Conservation (phyloP, 2,888 invertebrate genomes). For the Onchidella celtica region DNA sequence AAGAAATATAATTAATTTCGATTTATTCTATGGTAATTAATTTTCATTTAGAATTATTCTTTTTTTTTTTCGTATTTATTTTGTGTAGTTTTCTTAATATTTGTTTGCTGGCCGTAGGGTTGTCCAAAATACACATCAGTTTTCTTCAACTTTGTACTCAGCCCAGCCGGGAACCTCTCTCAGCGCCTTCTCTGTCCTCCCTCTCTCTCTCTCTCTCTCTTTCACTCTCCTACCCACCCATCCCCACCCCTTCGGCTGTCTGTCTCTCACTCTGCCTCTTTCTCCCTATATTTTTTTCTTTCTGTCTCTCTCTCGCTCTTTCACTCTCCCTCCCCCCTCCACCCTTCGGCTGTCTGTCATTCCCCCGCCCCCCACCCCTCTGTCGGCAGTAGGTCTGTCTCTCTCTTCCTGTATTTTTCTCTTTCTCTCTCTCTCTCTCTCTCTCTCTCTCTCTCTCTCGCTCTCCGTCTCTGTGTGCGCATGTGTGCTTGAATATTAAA, state of each 20-base stretch:
- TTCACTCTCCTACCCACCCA: too few species aligned
- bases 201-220: not conserved
- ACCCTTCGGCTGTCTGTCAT: not conserved
- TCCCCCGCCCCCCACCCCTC: not conserved
- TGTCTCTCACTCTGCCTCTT: not conserved
- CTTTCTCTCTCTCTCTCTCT: not conserved
- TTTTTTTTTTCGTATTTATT: too few species aligned
- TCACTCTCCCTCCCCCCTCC: not conserved
- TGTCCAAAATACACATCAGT: too few species aligned
- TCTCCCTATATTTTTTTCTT: too few species aligned
- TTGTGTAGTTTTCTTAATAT: too few species aligned
- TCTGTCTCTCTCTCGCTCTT: constrained; percentile 1
- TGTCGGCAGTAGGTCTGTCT: not conserved
- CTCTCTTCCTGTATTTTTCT: not conserved
- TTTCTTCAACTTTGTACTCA: too few species aligned
- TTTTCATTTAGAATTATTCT: too few species aligned
- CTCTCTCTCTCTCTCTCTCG: too few species aligned
- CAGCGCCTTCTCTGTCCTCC: not conserved
- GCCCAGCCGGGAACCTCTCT: too few species aligned
- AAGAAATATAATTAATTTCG: too few species aligned
- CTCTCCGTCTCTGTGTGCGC: not conserved
- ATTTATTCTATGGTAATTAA: too few species aligned
- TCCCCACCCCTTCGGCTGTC: not conserved
- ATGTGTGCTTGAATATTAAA: not conserved
- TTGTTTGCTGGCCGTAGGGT: too few species aligned